Percentiles rank a stretch among this genome's conserved stretches.
Conservation (phyloP, 64 coral and sea anemone genomes). For the Hydrozoanthus tunicans region DNA sequence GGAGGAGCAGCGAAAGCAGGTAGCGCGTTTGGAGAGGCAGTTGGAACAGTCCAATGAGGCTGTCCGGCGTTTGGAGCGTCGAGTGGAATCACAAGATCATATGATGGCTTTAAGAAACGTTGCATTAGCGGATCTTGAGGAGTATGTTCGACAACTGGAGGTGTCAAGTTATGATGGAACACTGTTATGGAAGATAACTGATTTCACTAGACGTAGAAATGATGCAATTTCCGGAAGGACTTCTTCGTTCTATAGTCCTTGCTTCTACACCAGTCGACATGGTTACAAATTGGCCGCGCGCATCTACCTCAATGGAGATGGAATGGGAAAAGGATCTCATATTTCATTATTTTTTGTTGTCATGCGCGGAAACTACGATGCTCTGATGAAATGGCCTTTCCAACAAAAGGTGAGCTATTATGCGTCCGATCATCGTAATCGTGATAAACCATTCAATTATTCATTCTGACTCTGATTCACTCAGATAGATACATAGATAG, state of each 20-base stretch:
- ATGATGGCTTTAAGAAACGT: no score
- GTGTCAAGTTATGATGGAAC: slow-evolving; percentile 1
- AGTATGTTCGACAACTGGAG: no score
- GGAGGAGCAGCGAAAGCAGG: no score
- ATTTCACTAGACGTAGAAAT: slow-evolving; percentile 42
- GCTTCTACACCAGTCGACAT: not conserved
- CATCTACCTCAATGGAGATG: not conserved
- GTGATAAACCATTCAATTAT: no score
- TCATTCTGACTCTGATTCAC: no score
- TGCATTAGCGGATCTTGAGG: no score
- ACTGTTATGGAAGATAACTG: slow-evolving; percentile 19
- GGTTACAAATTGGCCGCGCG: not conserved
- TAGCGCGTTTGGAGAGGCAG: no score
- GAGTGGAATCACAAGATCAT: no score
- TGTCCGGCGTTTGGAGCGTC: not conserved
- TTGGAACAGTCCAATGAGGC: no score
- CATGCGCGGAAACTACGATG: slow-evolving; percentile 46
- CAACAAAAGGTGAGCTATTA: not conserved
- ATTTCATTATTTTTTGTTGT: slow-evolving; percentile 23
- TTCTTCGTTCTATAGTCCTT: slow-evolving; percentile 42
- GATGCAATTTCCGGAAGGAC: slow-evolving; percentile 6
- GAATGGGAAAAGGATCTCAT: slow-evolving; percentile 32
- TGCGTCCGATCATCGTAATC: no score
- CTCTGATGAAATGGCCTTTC: not conserved
- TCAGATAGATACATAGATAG: no score